Conservation (phyloP, 2,113 vertebrate genomes). For the Dasypus novemcinctus region DNA sequence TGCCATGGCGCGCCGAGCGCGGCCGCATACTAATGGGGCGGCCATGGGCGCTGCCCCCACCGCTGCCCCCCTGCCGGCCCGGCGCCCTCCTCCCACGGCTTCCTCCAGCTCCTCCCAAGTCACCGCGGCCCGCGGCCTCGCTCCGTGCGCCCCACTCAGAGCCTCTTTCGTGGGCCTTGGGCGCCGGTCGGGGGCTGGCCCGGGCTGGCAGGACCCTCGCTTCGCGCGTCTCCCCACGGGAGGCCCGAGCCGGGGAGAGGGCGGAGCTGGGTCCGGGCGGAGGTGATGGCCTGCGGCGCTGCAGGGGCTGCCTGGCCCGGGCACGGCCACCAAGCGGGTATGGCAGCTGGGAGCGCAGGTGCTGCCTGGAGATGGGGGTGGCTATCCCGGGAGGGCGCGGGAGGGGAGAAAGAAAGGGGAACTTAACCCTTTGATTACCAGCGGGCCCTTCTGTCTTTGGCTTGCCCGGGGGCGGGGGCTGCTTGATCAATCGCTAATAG, state of each 20-base stretch:
- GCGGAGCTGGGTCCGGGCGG: neutral
- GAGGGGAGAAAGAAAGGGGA: neutral
- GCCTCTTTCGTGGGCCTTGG: neutral
- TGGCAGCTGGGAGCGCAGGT: slow-evolving; percentile 54
- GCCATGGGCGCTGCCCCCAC: slow-evolving; percentile 60
- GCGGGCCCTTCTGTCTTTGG: neutral
- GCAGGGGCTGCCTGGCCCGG: neutral
- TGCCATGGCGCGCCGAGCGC: slow-evolving; percentile 76
- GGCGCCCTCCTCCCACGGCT: slow-evolving; percentile 26
- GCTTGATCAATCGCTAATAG: neutral
- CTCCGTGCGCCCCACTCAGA: neutral
- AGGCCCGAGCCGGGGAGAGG: neutral
- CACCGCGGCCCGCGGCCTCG: neutral
- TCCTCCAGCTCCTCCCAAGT: neutral
- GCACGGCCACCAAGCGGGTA: neutral
- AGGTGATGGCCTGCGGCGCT: neutral
- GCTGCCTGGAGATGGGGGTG: slow-evolving; percentile 54
- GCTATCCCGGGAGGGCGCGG: neutral
- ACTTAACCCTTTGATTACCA: slow-evolving; percentile 37
- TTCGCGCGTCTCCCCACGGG: neutral
- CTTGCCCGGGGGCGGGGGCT: neutral
- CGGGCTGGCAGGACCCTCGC: neutral
- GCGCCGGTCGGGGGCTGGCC: neutral
- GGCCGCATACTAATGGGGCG: slow-evolving; percentile 77
- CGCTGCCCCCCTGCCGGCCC: neutral